These are phyloP conservation scores for Haliclona indistincta DNA, from an alignment of 37 sponge, comb jelly and placozoan genomes.

Conservation along the genomic window DNA sequence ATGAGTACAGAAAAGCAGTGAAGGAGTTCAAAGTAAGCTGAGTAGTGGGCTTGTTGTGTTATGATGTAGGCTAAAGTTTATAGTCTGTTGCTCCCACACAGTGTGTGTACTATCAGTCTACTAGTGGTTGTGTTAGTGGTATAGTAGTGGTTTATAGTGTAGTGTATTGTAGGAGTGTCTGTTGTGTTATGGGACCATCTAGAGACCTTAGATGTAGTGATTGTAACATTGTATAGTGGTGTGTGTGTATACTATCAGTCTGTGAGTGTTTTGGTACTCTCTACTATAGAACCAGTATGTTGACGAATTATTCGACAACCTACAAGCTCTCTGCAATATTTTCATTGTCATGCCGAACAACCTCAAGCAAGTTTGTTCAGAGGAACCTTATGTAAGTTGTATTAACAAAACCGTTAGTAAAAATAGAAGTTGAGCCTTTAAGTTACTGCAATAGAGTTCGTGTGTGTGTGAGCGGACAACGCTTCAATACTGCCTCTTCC, in stretches of 20 bases:
- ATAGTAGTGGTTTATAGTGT: too few species aligned
- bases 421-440: neutral
- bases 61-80: neutral
- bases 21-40: slow-evolving; percentile 78
- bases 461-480: neutral
- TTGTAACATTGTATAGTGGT: neutral
- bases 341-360: slow-evolving; percentile 67
- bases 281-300: slow-evolving; percentile 51
- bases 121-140: too few species aligned
- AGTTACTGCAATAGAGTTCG: neutral
- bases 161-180: too few species aligned
- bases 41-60: neutral
- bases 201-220: neutral
- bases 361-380: slow-evolving; percentile 67
- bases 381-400: slow-evolving; percentile 69
- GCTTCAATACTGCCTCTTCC: neutral
- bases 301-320: slow-evolving; percentile 65
- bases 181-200: neutral
- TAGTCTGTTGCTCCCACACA: neutral
- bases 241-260: too few species aligned
- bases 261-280: too few species aligned
- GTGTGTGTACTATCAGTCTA: neutral
- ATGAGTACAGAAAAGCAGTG: slow-evolving; percentile 72
- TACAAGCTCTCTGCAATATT: slow-evolving; percentile 75
- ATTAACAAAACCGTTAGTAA: neutral